Evolutionary conservation across 2,113 vertebrate genomes (phyloP).

Genomic region (Podarcis muralis): DNA sequence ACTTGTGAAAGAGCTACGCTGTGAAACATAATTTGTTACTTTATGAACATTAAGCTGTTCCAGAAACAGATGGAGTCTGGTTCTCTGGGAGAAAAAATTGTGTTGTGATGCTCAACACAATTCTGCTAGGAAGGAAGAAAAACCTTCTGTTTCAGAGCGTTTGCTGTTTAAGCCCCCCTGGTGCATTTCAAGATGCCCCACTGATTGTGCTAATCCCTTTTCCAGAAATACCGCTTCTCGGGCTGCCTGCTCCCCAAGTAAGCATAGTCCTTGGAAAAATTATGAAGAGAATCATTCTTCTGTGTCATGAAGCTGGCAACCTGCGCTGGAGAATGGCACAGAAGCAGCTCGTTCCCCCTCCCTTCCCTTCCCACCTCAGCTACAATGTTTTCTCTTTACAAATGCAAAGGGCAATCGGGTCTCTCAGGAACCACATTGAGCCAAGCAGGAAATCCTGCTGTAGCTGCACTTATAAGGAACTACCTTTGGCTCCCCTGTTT

Average conservation of each 20-base stretch:
- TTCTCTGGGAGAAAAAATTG: slow-evolving; percentile 42
- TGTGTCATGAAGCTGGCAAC: slow-evolving; percentile 53
- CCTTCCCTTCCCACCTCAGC: slow-evolving; percentile 39
- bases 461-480: slow-evolving; percentile 35
- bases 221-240: slow-evolving; percentile 58
- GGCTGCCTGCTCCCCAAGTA: slow-evolving; percentile 53
- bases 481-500: not conserved
- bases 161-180: slow-evolving; percentile 65
- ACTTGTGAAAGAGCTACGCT: slow-evolving; percentile 49
- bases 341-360: slow-evolving; percentile 38
- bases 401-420: slow-evolving; percentile 36
- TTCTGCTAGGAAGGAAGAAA: slow-evolving; percentile 48
- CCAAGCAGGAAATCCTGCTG: slow-evolving; percentile 54
- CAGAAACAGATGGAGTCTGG: slow-evolving; percentile 67
- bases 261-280: slow-evolving; percentile 55
- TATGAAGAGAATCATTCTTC: slow-evolving; percentile 64
- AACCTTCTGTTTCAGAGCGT: slow-evolving; percentile 65
- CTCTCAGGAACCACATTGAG: slow-evolving; percentile 33
- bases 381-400: slow-evolving; percentile 40
- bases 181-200: slow-evolving; percentile 57
- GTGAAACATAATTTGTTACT: slow-evolving; percentile 64
- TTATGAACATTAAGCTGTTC: slow-evolving; percentile 63
- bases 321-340: slow-evolving; percentile 47
- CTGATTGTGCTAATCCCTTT: slow-evolving; percentile 22
- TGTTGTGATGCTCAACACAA: slow-evolving; percentile 63